Conservation (phyloP, 1,140 invertebrate species). For the Palaemon carinicauda region DNA sequence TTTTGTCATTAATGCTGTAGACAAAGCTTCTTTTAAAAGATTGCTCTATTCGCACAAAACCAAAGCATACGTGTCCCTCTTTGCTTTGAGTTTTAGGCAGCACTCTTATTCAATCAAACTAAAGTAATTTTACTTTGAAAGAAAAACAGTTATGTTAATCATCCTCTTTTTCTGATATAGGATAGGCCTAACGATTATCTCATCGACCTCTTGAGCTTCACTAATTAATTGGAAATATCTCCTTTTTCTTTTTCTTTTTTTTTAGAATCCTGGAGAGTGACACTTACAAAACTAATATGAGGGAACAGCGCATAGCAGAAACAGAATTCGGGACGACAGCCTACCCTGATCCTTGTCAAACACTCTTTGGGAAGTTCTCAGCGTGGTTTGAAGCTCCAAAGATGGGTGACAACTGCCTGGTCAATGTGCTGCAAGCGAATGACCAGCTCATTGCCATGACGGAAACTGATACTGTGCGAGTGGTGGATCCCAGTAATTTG, state of each 20-base stretch:
- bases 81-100: no score
- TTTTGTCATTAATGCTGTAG: no score
- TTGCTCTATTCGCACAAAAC: no score
- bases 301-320: constrained; percentile 65
- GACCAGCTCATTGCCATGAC: constrained; percentile 65
- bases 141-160: no score
- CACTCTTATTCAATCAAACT: no score
- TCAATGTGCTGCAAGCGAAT: constrained; percentile 44
- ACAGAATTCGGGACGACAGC: constrained; percentile 66
- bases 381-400: background rate
- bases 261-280: constrained; percentile 64
- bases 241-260: background rate
- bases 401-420: constrained; percentile 64
- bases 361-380: constrained; percentile 63
- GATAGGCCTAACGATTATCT: no score
- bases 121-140: no score
- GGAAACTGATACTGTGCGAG: constrained; percentile 64
- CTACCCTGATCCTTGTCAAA: constrained; percentile 67
- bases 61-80: no score
- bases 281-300: constrained; percentile 64
- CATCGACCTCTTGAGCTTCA: no score
- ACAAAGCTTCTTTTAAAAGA: no score
- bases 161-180: no score
- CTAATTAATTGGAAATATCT: background rate
- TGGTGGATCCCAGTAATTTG: constrained; percentile 64